phyloP scores from a whole-genome alignment of 2,888 invertebrate species.

The Teinopalpus imperialis region DNA sequence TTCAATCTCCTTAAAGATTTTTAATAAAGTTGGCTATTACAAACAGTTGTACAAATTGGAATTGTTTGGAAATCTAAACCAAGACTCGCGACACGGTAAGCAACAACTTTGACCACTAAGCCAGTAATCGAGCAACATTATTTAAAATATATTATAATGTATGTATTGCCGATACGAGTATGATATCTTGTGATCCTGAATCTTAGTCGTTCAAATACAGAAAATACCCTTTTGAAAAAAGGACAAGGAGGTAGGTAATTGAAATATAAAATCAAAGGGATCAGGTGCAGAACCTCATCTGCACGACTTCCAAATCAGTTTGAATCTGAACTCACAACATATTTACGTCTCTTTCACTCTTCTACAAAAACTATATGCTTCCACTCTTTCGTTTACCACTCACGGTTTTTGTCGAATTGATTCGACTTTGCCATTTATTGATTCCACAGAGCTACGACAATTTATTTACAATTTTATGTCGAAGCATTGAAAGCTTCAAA shows the following conservation, averaged over 20 bases:
- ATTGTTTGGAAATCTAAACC: too few relatives aligned
- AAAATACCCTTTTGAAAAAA: conserved; percentile 21
- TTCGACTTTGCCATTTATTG: conserved; percentile 74
- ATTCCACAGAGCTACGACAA: conserved; percentile 47
- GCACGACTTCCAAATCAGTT: conserved; percentile 53
- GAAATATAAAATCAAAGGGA: conserved; percentile 72
- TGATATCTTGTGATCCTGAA: too few relatives aligned
- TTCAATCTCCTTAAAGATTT: too few relatives aligned
- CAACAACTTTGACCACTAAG: too few relatives aligned
- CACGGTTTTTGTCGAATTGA: conserved; percentile 70
- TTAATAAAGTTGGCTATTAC: too few relatives aligned
- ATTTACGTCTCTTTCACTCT: conserved; percentile 47
- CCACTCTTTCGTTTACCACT: conserved; percentile 46
- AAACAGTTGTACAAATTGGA: too few relatives aligned
- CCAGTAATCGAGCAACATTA: too few relatives aligned
- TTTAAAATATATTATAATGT: too few relatives aligned
- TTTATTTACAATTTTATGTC: conserved; percentile 44
- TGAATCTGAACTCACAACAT: conserved; percentile 46
- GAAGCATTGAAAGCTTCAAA: conserved; percentile 37
- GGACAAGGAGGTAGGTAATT: conserved; percentile 47
- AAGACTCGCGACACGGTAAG: too few relatives aligned
- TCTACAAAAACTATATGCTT: conserved; percentile 35
- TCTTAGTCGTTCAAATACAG: too few relatives aligned
- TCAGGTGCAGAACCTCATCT: conserved; percentile 71
- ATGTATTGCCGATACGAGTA: too few relatives aligned